Conservation (phyloP, 1,140 invertebrate species). For the Lutraria rhynchaena region DNA sequence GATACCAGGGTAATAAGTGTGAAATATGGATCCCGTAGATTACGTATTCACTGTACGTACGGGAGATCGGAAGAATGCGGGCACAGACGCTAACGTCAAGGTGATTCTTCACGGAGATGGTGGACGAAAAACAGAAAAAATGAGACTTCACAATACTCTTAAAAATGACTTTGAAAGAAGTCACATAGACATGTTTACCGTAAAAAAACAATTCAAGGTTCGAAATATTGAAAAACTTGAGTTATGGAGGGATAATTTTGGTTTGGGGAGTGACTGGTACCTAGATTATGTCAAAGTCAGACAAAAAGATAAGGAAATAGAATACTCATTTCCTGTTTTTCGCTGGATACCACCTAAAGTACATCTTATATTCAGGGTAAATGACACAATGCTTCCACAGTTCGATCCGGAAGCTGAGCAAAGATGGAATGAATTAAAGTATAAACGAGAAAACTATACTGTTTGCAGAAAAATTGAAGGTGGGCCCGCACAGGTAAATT, state of each 20-base stretch:
- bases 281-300: slow-evolving; percentile 51
- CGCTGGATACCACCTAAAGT: slow-evolving; percentile 57
- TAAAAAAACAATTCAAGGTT: slow-evolving; percentile 61
- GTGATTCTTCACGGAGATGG: slow-evolving; percentile 76
- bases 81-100: slow-evolving; percentile 60
- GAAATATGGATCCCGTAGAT: slow-evolving; percentile 60
- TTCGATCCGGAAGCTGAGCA: slow-evolving; percentile 51
- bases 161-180: slow-evolving; percentile 81
- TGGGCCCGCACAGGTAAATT: slow-evolving; percentile 54
- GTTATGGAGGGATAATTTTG: slow-evolving; percentile 60
- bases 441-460: slow-evolving; percentile 45
- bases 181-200: slow-evolving; percentile 72
- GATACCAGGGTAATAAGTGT: too few species aligned
- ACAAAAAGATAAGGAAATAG: slow-evolving; percentile 28
- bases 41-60: slow-evolving; percentile 60
- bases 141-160: slow-evolving; percentile 74
- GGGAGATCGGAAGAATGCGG: slow-evolving; percentile 55
- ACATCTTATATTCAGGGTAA: slow-evolving; percentile 49
- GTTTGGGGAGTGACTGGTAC: slow-evolving; percentile 60
- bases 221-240: slow-evolving; percentile 58
- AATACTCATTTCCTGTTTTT: slow-evolving; percentile 59
- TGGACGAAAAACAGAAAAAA: slow-evolving; percentile 67
- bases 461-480: slow-evolving; percentile 34
- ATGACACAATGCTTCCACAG: slow-evolving; percentile 60
- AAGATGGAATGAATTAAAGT: slow-evolving; percentile 47